Base-by-base conservation (phyloP, 2,113 vertebrate genomes). In the Odobenus rosmarus region DNA sequence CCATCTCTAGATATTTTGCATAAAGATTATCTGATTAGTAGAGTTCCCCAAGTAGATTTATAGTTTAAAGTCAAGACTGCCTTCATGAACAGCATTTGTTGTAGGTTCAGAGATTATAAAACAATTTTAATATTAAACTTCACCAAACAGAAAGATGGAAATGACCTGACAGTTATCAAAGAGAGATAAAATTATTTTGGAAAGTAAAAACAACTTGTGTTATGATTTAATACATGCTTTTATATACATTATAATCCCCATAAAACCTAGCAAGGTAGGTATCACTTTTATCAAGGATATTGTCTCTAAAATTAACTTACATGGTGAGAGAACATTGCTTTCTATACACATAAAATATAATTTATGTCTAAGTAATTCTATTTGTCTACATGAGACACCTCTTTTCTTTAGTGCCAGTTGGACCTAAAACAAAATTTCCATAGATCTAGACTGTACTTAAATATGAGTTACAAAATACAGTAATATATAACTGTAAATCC, bases 261-360 rank as follows among this genome's bases (percentile, higher is more conserved):
- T 96, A 91, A 97, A 97, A 79, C 12, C 23, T 76, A 97, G 46
- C 61, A 23, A 96, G 31, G 31, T 83, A 36, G 53, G 71, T 77
- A 87, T 64, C 69, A 80, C 42, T 94, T 89, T 94, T 69, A 92
- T 81, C 46, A 90, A 39, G 46, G 24, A n/a, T 77, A n/a, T 92
- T 87, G 16, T 89, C 42, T 77, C 62, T 92, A 31, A 92, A 85
- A 95, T 94, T 95, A 95, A 84, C 28, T 89, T 95, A 88, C 88
- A 85, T 96, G 36, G 46, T 92, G 31, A 64, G 5, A 72, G 49
- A 94, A 83, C 57, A 90, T 64, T 97, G 9, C 46, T 90, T 71
- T 87, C 21, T 46, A 72, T 64, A 72, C 33, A 96, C 36, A 71
- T 89, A 86, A 95, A 93, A 79, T 86, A 92, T 64, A 94, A 95